phyloP scores from a whole-genome alignment of 2,113 vertebrate genomes.

The Cyphomyrus discorhynchus region DNA sequence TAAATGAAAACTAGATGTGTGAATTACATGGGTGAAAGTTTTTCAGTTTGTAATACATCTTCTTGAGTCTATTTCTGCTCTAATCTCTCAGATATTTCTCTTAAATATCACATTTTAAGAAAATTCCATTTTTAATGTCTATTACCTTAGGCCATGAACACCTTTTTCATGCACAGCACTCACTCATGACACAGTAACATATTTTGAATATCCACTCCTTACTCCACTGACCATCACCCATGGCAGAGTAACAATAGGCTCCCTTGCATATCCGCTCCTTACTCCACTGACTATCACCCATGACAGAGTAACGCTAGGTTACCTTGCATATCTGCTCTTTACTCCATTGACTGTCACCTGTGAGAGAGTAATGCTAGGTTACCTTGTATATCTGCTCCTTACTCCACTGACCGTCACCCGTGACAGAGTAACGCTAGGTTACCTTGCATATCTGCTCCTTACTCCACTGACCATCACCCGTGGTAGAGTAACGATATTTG shows the following conservation, averaged over 20 bases:
- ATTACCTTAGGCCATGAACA: background rate
- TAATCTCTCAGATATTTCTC: background rate
- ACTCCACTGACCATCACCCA: background rate
- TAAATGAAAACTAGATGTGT: background rate
- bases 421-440: too few species aligned
- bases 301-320: too few species aligned
- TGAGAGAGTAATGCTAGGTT: too few species aligned
- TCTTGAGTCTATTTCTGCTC: background rate
- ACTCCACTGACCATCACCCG: background rate
- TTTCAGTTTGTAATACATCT: background rate
- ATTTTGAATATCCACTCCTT: background rate
- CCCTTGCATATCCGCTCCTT: background rate
- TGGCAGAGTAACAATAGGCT: background rate
- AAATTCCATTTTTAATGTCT: background rate
- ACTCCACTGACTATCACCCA: too few species aligned
- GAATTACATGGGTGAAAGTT: background rate
- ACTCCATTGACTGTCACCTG: too few species aligned
- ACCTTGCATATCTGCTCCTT: background rate
- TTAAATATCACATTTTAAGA: background rate
- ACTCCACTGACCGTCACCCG: background rate
- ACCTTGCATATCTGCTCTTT: background rate
- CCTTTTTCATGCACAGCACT: background rate
- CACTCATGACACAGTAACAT: background rate
- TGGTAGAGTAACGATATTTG: too few species aligned
- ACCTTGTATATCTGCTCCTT: background rate